A percentile compares a stretch with the other conserved stretches of the same genome.
These are phyloP conservation scores for Hydrozoanthus tunicans DNA, from an alignment of 64 coral and sea anemone genomes.

Conservation along the genomic window DNA sequence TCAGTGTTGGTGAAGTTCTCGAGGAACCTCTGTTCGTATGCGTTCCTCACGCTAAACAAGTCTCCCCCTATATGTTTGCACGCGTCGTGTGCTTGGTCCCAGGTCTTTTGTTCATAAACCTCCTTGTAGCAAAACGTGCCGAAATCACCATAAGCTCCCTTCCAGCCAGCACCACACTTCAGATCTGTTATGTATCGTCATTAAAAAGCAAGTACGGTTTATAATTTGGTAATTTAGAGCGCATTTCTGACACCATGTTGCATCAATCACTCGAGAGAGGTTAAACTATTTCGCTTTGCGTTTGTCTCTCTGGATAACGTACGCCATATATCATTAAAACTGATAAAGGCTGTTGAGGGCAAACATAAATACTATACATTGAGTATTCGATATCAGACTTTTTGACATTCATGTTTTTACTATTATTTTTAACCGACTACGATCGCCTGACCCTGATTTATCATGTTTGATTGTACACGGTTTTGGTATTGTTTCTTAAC, in stretches of 20 bases:
- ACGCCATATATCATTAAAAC: too few relatives aligned
- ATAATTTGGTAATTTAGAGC: not conserved
- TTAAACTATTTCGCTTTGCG: too few relatives aligned
- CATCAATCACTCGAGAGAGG: too few relatives aligned
- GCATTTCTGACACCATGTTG: not conserved
- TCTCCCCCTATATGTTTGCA: constrained; percentile 79
- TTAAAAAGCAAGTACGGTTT: not conserved
- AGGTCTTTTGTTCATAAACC: constrained; percentile 70
- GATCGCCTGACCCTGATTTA: too few relatives aligned
- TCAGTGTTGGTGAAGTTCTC: constrained; percentile 86
- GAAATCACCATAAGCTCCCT: constrained; percentile 89
- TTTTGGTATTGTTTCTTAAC: too few relatives aligned
- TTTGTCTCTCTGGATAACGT: too few relatives aligned
- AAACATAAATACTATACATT: too few relatives aligned
- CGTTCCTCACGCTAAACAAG: constrained; percentile 95
- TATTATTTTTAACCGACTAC: too few relatives aligned
- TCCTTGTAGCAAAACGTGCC: constrained; percentile 95
- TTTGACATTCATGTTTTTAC: too few relatives aligned
- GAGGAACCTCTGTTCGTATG: constrained; percentile 95
- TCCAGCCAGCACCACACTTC: constrained; percentile 92
- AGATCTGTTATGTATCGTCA: constrained; percentile 57
- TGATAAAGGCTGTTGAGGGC: too few relatives aligned
- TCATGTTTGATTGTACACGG: too few relatives aligned
- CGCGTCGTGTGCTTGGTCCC: constrained; percentile 77
- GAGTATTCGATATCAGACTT: too few relatives aligned